Evolutionary conservation across 1,140 invertebrate genomes (phyloP).

Genomic region (Bombyx mandarina): DNA sequence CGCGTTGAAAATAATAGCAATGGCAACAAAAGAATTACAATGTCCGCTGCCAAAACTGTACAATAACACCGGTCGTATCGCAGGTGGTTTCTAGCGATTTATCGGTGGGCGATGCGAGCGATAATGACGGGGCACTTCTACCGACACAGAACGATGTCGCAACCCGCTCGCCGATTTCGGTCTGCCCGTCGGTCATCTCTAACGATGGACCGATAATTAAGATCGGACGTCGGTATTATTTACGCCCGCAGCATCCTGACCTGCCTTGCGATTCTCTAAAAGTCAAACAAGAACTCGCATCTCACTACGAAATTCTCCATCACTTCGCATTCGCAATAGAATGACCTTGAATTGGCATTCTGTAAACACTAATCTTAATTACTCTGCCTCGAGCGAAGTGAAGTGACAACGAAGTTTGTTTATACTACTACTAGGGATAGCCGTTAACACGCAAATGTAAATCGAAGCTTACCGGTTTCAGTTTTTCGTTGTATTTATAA

Average conservation of each 20-base stretch:
- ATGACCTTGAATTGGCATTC: no score
- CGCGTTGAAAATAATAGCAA: slow-evolving; percentile 46
- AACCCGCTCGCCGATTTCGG: slow-evolving; percentile 55
- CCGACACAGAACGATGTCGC: slow-evolving; percentile 43
- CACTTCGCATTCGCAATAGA: no score
- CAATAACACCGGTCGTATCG: slow-evolving; percentile 32
- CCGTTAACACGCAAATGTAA: no score
- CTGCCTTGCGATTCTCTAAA: slow-evolving; percentile 4
- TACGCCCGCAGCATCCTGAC: slow-evolving; percentile 57
- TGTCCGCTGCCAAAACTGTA: slow-evolving; percentile 54
- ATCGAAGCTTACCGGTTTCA: no score
- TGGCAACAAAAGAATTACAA: slow-evolving; percentile 63
- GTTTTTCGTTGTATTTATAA: no score
- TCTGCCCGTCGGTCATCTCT: slow-evolving; percentile 60
- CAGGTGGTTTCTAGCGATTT: slow-evolving; percentile 57
- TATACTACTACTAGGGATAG: no score
- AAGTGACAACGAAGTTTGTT: no score
- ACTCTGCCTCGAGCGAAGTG: no score
- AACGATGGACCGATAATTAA: slow-evolving; percentile 68
- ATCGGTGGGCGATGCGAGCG: slow-evolving; percentile 49
- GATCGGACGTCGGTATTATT: slow-evolving; percentile 65
- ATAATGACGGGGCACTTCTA: slow-evolving; percentile 37
- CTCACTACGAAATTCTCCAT: no score
- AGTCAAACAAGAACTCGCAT: no score
- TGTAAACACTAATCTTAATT: no score